phyloP scores from a whole-genome alignment of 2,113 vertebrate species.

The Isurus oxyrinchus region DNA sequence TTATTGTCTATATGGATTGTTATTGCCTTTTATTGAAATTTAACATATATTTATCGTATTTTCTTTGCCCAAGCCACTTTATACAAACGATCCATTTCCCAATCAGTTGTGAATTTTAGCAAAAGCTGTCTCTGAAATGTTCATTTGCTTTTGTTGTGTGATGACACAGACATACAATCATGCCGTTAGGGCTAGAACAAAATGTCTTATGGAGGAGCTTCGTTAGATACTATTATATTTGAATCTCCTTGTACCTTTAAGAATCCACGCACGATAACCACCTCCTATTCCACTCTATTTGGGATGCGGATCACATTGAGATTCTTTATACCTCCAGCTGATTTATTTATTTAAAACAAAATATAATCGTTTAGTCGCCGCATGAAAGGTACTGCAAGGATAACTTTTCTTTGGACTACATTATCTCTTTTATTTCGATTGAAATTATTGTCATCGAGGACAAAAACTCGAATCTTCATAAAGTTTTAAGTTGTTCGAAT shows the following conservation, averaged over 20 bases:
- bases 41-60: not conserved
- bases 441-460: not conserved
- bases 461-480: not conserved
- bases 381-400: not conserved
- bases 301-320: not conserved
- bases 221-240: not conserved
- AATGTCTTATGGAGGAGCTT: too few relatives aligned
- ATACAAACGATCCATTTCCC: not conserved
- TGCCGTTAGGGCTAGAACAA: not conserved
- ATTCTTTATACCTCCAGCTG: not conserved
- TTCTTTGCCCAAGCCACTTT: not conserved
- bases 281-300: not conserved
- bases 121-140: not conserved
- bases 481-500: not conserved
- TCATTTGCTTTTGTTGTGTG: not conserved
- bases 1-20: not conserved
- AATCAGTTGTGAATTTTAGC: not conserved
- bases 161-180: not conserved
- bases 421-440: not conserved
- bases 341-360: slow-evolving; percentile 15
- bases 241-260: not conserved
- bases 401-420: not conserved
- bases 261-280: not conserved
- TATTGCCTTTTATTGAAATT: not conserved
- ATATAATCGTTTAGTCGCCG: not conserved